Percentiles rank a stretch among this genome's conserved stretches.
Conservation (phyloP, 2,797 vertebrate species). For the Arctocebus calabarensis region DNA sequence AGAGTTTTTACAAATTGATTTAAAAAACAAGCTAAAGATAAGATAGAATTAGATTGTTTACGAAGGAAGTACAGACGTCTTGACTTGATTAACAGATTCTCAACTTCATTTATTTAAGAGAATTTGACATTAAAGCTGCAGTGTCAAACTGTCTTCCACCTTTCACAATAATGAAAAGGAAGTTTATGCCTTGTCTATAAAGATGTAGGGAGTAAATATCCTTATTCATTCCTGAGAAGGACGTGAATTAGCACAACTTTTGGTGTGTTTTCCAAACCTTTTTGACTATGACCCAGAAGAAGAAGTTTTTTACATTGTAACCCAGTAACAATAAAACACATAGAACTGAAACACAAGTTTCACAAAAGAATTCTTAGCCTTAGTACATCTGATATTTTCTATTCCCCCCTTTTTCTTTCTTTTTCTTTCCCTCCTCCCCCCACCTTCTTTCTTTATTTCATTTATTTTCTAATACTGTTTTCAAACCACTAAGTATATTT, state of each 20-base stretch:
- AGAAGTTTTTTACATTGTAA: conserved; percentile 9
- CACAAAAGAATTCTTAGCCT: neutral
- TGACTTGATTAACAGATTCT: conserved; percentile 18
- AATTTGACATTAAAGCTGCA: conserved; percentile 2
- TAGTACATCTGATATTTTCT: neutral
- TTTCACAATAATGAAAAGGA: conserved; percentile 1
- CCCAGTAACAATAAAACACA: neutral
- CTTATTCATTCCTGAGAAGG: neutral
- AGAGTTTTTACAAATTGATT: neutral
- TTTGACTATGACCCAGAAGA: neutral
- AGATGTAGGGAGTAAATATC: neutral
- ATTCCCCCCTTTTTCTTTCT: neutral
- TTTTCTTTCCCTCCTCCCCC: neutral
- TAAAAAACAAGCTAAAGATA: neutral
- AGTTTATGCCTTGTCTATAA: neutral
- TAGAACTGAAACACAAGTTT: neutral
- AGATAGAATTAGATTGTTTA: neutral
- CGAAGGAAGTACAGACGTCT: conserved; percentile 22
- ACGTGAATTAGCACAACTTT: neutral
- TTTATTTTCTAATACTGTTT: conserved; percentile 10
- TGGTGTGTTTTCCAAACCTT: conserved; percentile 13
- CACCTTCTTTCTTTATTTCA: neutral
- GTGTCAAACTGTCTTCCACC: neutral
- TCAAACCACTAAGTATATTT: neutral
- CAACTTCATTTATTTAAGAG: conserved; percentile 30